Evolutionary conservation across 2,797 vertebrate genomes (phyloP), one percentile per base, ranked within the genome.

Genomic region (Rhinella marina): DNA sequence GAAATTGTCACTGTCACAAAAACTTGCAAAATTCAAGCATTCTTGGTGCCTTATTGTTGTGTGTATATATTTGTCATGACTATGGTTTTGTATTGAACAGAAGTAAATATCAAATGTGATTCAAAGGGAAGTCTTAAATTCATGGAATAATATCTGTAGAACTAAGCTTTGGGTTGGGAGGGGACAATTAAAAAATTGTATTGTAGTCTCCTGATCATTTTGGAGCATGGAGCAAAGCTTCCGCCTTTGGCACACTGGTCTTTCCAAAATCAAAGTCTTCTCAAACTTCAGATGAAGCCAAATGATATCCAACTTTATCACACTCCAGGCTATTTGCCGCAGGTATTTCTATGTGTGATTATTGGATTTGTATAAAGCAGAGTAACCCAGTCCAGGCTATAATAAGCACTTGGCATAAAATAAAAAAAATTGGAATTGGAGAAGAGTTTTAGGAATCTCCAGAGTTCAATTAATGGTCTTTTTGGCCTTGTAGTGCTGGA

Each of bases 261-360:
- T 41, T 10, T 10, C 68, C 17, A 29, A 11, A 21, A 29, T 41
- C 19, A 80, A 48, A 72, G 19, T 57, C 72, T n/a, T 10, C 66
- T 32, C 25, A 57, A 70, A 21, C 6, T 19, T 29, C 23, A 21
- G 48, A 27, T 7, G 2, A 6, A 41, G 14, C 62, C 9, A 68
- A 50, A 56, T 11, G 29, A 21, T 7, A 29, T 72, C 57, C 4
- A 10, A 72, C 29, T 57, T 32, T 29, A 68, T 25, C 50, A 56
- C 48, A 8, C 21, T 27, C 12, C 59, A 77, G 41, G 23, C n/a
- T 66, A 25, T 41, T 54, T 23, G 59, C 84, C 76, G 57, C 75
- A 70, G 62, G 84, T 79, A 86, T 86, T 86, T 80, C 76, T 79
- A 86, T 80, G 62, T 81, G 85, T 72, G 77, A 70, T 81, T 86